These are phyloP conservation scores for Scolopax rusticola DNA, from an alignment of 2,797 vertebrate genomes.

Conservation along the genomic window DNA sequence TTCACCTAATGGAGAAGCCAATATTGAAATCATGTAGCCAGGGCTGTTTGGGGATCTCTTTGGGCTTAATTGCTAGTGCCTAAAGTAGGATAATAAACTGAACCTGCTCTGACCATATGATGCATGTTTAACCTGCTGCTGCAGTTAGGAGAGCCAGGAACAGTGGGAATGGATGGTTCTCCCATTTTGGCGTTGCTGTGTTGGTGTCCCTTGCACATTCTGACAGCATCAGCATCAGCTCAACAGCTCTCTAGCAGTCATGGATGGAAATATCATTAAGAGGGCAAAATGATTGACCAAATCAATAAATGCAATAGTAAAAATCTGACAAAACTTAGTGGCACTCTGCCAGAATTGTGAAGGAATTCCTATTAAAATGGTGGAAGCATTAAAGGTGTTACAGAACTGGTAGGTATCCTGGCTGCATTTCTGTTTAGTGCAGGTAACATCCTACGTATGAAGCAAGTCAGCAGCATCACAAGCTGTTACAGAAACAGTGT, in stretches of 20 bases:
- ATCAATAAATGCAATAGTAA: not conserved
- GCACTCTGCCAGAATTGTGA: not conserved
- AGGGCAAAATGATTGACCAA: not conserved
- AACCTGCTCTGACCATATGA: not conserved
- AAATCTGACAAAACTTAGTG: not conserved
- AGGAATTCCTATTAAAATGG: not conserved
- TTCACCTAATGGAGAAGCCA: not conserved
- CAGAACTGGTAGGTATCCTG: not conserved
- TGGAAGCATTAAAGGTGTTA: not conserved
- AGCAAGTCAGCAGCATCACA: not conserved
- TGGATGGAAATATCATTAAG: not conserved
- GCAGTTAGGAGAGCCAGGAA: not conserved
- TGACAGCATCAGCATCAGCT: not conserved
- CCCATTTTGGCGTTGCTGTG: accelerated
- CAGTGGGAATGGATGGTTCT: not conserved
- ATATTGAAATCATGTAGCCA: not conserved
- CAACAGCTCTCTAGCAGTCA: not conserved
- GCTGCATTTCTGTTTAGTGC: not conserved
- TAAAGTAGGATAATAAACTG: not conserved
- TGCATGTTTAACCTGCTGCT: not conserved
- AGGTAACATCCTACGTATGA: accelerated
- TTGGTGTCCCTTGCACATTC: not conserved
- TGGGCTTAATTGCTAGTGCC: not conserved
- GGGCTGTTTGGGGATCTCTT: not conserved
- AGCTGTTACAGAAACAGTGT: not conserved